Conservation (phyloP, 2,797 vertebrate species). For the Microchirus variegatus region DNA sequence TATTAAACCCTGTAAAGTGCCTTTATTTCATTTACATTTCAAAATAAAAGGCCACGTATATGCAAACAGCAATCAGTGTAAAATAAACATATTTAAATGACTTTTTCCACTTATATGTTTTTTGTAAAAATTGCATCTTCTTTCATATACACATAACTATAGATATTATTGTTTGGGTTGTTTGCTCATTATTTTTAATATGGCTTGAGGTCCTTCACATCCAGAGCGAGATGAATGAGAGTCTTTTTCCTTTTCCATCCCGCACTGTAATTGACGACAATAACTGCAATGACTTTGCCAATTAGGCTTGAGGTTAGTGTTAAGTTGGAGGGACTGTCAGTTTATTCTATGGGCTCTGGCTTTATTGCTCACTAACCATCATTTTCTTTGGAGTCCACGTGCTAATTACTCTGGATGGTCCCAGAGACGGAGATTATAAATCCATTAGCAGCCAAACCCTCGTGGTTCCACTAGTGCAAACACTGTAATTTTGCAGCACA, state of each 20-base stretch:
- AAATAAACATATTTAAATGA: not conserved
- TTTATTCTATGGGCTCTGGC: constrained; percentile 90
- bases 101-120: constrained; percentile 16
- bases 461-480: constrained; percentile 74
- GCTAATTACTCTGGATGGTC: constrained; percentile 94
- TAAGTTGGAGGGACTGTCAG: constrained; percentile 90
- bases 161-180: constrained; percentile 35
- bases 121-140: constrained; percentile 18
- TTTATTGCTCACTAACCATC: constrained; percentile 98
- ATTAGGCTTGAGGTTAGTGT: constrained; percentile 91
- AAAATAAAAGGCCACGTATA: constrained; percentile 10
- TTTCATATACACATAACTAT: constrained; percentile 1
- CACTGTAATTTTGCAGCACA: constrained; percentile 71
- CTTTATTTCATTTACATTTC: constrained; percentile 9
- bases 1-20: constrained; percentile 7
- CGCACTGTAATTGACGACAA: constrained; percentile 86
- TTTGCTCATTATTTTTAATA: constrained; percentile 57
- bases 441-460: constrained; percentile 89
- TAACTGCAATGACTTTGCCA: constrained; percentile 89
- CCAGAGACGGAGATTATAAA: constrained; percentile 91
- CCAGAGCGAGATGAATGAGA: constrained; percentile 53
- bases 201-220: constrained; percentile 48
- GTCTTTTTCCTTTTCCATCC: constrained; percentile 48
- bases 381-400: constrained; percentile 92
- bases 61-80: constrained; percentile 6